phyloP scores from a whole-genome alignment of 2,888 invertebrate species.

The Drosophila anomelani region DNA sequence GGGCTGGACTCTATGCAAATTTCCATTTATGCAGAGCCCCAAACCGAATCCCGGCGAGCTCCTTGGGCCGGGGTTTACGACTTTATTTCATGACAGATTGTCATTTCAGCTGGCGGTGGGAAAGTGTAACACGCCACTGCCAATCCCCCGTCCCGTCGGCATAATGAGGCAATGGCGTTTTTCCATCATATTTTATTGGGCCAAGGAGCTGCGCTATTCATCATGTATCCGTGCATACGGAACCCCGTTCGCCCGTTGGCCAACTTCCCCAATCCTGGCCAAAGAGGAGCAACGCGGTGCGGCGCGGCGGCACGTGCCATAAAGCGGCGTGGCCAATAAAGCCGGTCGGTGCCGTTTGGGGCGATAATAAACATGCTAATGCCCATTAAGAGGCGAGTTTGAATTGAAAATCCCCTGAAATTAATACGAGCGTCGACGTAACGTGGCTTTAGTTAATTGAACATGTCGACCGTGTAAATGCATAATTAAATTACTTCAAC shows the following conservation, averaged over 20 bases:
- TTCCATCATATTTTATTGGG: conserved; percentile 57
- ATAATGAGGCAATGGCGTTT: conserved; percentile 75
- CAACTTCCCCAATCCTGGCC: conserved; percentile 14
- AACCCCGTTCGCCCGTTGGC: conserved; percentile 59
- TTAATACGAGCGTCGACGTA: conserved; percentile 36
- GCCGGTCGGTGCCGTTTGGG: conserved; percentile 50
- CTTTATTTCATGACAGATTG: conserved; percentile 74
- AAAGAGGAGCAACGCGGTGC: conserved; percentile 1
- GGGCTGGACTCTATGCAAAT: conserved; percentile 62
- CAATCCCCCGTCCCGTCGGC: conserved; percentile 24
- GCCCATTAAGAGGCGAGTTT: conserved; percentile 64
- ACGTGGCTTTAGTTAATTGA: conserved; percentile 61
- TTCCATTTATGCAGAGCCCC: conserved; percentile 63
- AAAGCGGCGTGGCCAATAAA: conserved; percentile 60
- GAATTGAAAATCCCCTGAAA: conserved; percentile 51
- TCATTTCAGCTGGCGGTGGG: conserved; percentile 55
- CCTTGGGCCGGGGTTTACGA: conserved; percentile 65
- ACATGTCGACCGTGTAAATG: conserved; percentile 62
- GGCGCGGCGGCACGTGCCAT: conserved; percentile 69
- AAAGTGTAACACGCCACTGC: conserved; percentile 71
- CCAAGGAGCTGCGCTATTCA: conserved; percentile 50
- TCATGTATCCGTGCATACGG: conserved; percentile 68
- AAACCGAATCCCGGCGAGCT: conserved; percentile 26
- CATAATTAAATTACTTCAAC: conserved; percentile 71
- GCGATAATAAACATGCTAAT: conserved; percentile 54